phyloP scores from a whole-genome alignment of 2,113 vertebrate genomes.

The Chionis minor region DNA sequence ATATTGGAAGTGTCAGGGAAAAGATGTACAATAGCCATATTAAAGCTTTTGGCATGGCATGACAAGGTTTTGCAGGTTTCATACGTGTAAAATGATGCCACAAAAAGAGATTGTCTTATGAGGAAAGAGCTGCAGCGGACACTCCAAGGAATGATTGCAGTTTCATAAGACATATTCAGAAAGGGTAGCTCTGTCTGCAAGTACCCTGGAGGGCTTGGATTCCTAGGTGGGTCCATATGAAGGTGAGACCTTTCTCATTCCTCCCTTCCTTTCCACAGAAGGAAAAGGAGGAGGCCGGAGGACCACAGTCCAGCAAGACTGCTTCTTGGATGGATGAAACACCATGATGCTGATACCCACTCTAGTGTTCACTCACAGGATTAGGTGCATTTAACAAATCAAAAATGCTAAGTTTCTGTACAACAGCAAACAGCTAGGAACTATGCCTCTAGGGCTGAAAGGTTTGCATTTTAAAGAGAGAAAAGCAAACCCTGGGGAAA shows the following conservation, averaged over 20 bases:
- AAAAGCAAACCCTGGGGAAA: background rate
- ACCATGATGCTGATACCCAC: background rate
- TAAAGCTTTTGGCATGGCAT: background rate
- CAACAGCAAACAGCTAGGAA: background rate
- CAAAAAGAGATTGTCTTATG: background rate
- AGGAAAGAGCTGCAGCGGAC: background rate
- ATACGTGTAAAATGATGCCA: background rate
- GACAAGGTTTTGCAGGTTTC: background rate
- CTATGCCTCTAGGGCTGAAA: background rate
- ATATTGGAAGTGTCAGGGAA: background rate
- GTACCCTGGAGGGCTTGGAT: background rate
- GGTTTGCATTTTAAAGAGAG: background rate
- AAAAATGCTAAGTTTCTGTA: background rate
- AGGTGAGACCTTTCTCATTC: background rate
- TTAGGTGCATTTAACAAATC: background rate
- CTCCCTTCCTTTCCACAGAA: background rate
- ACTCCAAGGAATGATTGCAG: background rate
- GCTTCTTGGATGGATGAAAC: background rate
- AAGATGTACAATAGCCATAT: accelerated
- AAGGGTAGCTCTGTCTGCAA: background rate
- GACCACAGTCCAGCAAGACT: background rate
- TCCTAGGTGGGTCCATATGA: background rate
- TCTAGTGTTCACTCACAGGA: background rate
- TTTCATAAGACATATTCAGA: background rate
- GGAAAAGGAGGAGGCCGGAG: background rate